A percentile compares a stretch with the other conserved stretches of the same genome.
Evolutionary conservation across 2,888 invertebrate species (phyloP).

Genomic region (Carpatolechia fugitivella): DNA sequence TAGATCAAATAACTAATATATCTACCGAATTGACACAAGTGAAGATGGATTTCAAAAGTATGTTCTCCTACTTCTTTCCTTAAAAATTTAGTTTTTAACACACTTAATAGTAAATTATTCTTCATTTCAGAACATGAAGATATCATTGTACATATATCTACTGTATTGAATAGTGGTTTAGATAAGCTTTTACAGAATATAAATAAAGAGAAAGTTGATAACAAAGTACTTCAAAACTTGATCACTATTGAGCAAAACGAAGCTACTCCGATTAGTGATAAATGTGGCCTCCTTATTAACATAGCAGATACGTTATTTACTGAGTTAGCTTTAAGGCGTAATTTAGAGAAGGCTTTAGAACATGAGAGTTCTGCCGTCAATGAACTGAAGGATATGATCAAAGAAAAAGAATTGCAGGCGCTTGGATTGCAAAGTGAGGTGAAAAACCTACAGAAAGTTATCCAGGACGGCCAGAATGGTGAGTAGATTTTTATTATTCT

Average conservation of each 20-base stretch:
- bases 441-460: slow-evolving; percentile 34
- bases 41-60: slow-evolving; percentile 38
- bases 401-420: slow-evolving; percentile 39
- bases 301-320: slow-evolving; percentile 34
- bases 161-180: slow-evolving; percentile 31
- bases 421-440: slow-evolving; percentile 36
- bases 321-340: slow-evolving; percentile 35
- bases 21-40: slow-evolving; percentile 30
- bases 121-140: slow-evolving; percentile 36
- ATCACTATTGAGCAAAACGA: slow-evolving; percentile 17
- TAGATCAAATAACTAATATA: slow-evolving; percentile 30
- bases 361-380: slow-evolving; percentile 31
- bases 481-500: slow-evolving; percentile 18
- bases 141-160: slow-evolving; percentile 25
- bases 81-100: slow-evolving; percentile 2
- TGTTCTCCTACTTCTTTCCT: slow-evolving; percentile 23
- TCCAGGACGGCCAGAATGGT: slow-evolving; percentile 42
- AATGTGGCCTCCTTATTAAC: slow-evolving; percentile 35
- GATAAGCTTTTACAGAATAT: slow-evolving; percentile 33
- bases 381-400: slow-evolving; percentile 34
- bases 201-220: slow-evolving; percentile 28
- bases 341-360: slow-evolving; percentile 35
- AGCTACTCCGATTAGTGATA: slow-evolving; percentile 23
- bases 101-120: background rate
- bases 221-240: slow-evolving; percentile 34